Conservation (phyloP, 30 jellyfish, hydroid and myxozoan species). For the Nemopilema nomurai region DNA sequence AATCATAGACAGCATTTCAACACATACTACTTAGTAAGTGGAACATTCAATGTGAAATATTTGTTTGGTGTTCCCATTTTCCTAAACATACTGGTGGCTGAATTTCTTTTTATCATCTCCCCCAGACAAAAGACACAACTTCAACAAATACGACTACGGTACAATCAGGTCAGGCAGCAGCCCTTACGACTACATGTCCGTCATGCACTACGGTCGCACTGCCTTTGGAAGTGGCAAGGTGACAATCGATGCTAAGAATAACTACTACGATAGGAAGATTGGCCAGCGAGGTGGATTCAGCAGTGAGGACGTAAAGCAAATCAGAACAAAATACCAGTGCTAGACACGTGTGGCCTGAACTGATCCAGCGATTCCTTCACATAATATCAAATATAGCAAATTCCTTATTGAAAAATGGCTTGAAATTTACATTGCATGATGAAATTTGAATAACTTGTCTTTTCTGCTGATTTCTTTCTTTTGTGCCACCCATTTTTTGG, state of each 20-base stretch:
- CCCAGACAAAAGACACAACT: slow-evolving; percentile 52
- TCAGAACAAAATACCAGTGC: slow-evolving; percentile 47
- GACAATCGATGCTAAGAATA: slow-evolving; percentile 52
- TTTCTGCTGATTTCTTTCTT: too few relatives aligned
- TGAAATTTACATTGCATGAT: too few relatives aligned
- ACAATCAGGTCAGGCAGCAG: slow-evolving; percentile 52
- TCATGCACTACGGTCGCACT: slow-evolving; percentile 66
- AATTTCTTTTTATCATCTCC: not conserved
- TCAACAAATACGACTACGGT: slow-evolving; percentile 50
- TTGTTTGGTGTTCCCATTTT: too few relatives aligned
- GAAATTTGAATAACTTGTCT: too few relatives aligned
- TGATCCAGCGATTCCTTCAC: too few relatives aligned
- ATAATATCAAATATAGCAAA: too few relatives aligned
- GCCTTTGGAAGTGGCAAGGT: slow-evolving; percentile 74
- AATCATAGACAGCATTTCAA: too few relatives aligned
- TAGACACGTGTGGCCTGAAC: not conserved
- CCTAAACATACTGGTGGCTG: not conserved
- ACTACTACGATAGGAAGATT: slow-evolving; percentile 21
- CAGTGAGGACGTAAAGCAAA: slow-evolving; percentile 66
- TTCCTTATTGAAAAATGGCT: too few relatives aligned
- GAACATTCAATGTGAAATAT: too few relatives aligned
- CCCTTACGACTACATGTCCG: slow-evolving; percentile 65
- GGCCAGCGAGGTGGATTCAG: slow-evolving; percentile 29
- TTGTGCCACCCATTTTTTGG: not conserved
- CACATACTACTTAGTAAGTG: too few relatives aligned